Evolutionary conservation across 1,140 invertebrate genomes (phyloP).

Genomic region (Aphaenogaster rudis): DNA sequence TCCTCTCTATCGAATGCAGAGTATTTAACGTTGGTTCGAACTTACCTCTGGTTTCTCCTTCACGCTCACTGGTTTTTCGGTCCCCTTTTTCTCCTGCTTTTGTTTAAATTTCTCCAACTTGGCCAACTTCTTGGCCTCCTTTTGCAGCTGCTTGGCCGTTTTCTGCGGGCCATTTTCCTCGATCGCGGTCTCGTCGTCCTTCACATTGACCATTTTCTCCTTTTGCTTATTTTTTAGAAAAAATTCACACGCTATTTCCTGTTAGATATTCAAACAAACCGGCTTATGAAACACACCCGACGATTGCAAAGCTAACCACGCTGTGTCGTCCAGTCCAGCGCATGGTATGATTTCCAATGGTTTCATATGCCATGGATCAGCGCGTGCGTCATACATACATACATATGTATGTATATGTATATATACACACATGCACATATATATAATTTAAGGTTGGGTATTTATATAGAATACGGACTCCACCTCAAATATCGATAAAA

Average conservation of each 20-base stretch:
- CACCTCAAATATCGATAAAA: too few relatives aligned
- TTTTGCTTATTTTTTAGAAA: background rate
- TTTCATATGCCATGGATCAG: too few relatives aligned
- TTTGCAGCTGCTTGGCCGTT: constrained; percentile 95
- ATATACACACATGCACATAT: too few relatives aligned
- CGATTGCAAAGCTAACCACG: constrained; percentile 48
- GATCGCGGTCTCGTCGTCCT: constrained; percentile 54
- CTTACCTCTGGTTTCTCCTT: constrained; percentile 91
- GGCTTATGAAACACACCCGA: constrained; percentile 56
- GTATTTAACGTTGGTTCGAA: background rate
- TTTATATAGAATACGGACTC: too few relatives aligned
- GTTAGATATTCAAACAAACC: background rate
- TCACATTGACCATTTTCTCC: constrained; percentile 73
- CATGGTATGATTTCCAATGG: background rate
- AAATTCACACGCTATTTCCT: background rate
- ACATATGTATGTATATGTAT: too few relatives aligned
- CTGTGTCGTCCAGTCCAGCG: background rate
- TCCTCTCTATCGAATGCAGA: background rate
- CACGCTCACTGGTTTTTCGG: constrained; percentile 79
- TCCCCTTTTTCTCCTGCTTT: constrained; percentile 94
- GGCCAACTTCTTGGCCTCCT: constrained; percentile 95
- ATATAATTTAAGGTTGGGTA: background rate
- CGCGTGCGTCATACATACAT: too few relatives aligned
- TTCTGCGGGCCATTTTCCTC: constrained; percentile 88
- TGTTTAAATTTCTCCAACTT: constrained; percentile 97